Evolutionary conservation across 2,797 vertebrate species (phyloP).

Genomic region (Enteromius paludinosus): DNA sequence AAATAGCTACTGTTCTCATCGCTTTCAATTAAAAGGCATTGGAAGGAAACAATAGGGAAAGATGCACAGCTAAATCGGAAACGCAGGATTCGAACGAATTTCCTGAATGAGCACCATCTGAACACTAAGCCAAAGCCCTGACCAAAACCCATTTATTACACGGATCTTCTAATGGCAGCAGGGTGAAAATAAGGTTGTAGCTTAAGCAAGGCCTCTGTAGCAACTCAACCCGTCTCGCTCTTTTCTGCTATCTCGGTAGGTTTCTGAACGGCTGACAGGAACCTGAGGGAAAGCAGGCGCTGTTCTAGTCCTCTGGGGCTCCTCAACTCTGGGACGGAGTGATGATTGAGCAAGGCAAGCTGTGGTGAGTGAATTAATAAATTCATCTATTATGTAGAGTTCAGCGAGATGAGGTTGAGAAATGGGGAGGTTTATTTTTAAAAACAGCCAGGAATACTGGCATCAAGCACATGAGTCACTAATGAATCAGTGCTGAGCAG

Average conservation of each 20-base stretch:
- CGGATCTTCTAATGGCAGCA: background rate
- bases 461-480: slow-evolving; percentile 72
- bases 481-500: slow-evolving; percentile 56
- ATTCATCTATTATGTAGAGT: slow-evolving; percentile 17
- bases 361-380: slow-evolving; percentile 47
- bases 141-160: slow-evolving; percentile 29
- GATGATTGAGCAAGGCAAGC: slow-evolving; percentile 43
- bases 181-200: background rate
- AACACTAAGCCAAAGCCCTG: slow-evolving; percentile 8
- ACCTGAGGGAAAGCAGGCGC: slow-evolving; percentile 55
- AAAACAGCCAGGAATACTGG: slow-evolving; percentile 73
- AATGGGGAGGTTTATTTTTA: slow-evolving; percentile 61
- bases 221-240: slow-evolving; percentile 25
- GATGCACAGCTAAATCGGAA: background rate
- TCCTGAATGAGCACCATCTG: background rate
- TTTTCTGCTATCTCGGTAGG: slow-evolving; percentile 28
- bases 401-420: slow-evolving; percentile 24
- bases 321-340: slow-evolving; percentile 22
- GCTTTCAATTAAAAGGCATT: slow-evolving; percentile 25
- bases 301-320: slow-evolving; percentile 41
- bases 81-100: background rate
- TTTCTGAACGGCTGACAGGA: slow-evolving; percentile 47
- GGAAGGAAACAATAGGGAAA: background rate
- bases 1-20: slow-evolving; percentile 5
- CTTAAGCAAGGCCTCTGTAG: background rate